Base-by-base conservation (phyloP, 2,888 invertebrate species). In the Magallana nippona region DNA sequence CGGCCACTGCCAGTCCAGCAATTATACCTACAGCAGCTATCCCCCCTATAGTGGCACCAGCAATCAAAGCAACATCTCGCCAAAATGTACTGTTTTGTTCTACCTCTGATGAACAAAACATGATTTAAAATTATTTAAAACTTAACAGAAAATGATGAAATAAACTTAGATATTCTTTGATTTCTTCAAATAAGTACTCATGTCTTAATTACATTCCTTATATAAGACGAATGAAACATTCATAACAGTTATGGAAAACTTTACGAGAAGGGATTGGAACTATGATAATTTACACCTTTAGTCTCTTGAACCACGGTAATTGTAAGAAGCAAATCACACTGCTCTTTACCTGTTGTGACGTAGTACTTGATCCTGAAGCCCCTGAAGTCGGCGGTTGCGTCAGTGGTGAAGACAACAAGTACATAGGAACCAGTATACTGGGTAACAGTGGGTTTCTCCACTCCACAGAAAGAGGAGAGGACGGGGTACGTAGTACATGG, bases 321-420 rank as follows among this genome's bases (percentile, higher is more conserved):
- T 44, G 8, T 0, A 8, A 44, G 44, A 0, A 8, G 8, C 3
- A 2, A 71, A 10, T 27, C 19, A 19, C 2, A 15, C 13, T 27
- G 27, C 13, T 27, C 17, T 11, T 10, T 86, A 84, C 55, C 55
- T 63, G 84, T 85, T 2, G 83, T 85, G 13, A 87, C 79, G 58
- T 87, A 87, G 63, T 83, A 81, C 11, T 78, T 79, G 11, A 87
- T 79, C 19, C 82, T 85, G 60, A 87, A 87, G n/a, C 87, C 87
- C 78, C 55, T 82, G 81, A 79, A 84, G 22, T 78, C 77, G 0
- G 83, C 57, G 8, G 44, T 85, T 13, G 17, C 71, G 62, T 87
- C 87, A 13, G 87, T 86, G 17, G 78, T 83, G 62, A 87, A 27
- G 57, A 82, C 82, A 55, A 87, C 82, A 19, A 87, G 84, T n/a